Percentiles rank a stretch among this genome's conserved stretches.
Conservation (phyloP, 2,113 vertebrate species). For the Mirounga angustirostris region DNA sequence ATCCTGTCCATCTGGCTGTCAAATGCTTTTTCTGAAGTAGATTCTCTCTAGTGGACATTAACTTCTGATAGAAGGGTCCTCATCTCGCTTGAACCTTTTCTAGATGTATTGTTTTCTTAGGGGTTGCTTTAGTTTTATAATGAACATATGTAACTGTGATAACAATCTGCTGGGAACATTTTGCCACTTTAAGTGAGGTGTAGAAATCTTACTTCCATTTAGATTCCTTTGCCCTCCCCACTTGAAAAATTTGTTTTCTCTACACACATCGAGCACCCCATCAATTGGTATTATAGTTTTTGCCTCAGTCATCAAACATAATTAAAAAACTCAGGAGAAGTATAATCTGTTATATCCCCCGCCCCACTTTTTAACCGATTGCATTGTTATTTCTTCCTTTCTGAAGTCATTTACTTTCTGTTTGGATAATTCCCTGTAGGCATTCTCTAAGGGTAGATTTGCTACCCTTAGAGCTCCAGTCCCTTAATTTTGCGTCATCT, state of each 20-base stretch:
- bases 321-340: background rate
- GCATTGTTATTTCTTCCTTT: background rate
- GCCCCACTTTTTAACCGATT: background rate
- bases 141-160: background rate
- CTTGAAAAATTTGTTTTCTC: background rate
- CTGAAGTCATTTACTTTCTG: background rate
- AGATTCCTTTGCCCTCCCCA: background rate
- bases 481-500: background rate
- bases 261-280: background rate
- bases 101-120: background rate
- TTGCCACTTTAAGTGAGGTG: background rate
- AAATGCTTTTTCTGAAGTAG: background rate
- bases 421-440: background rate
- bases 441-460: background rate
- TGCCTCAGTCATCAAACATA: background rate
- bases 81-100: background rate
- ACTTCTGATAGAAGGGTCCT: no score
- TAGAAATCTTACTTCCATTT: background rate
- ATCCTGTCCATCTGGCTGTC: background rate
- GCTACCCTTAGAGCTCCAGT: background rate
- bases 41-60: background rate
- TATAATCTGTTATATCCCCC: background rate
- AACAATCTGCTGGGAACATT: background rate
- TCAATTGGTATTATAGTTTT: background rate
- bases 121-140: background rate